Evolutionary conservation across 1,140 invertebrate genomes (phyloP).

Genomic region (Cylas formicarius): DNA sequence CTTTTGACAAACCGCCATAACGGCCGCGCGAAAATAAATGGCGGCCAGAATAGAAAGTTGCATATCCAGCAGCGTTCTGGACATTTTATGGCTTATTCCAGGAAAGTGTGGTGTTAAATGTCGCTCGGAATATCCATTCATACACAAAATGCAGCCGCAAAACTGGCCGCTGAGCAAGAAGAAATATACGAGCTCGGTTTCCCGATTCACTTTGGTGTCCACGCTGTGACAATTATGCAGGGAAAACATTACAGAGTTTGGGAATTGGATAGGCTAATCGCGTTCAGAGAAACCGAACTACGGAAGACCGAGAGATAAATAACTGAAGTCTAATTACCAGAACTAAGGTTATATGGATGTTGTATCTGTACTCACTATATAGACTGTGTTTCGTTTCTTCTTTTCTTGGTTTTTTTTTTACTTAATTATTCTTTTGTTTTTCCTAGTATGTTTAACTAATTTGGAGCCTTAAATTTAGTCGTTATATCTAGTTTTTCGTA

Average conservation of each 20-base stretch:
- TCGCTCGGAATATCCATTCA: slow-evolving; percentile 32
- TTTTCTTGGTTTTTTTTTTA: no score
- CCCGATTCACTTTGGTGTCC: slow-evolving; percentile 20
- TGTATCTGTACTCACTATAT: no score
- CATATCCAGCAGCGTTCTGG: slow-evolving; percentile 8
- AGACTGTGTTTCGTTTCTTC: no score
- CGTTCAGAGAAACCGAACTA: no score
- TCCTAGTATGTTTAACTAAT: no score
- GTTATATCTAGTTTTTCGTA: no score
- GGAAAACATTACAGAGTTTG: slow-evolving; percentile 1
- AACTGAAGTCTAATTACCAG: no score
- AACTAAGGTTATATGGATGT: no score
- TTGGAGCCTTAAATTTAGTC: no score
- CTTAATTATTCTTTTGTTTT: no score
- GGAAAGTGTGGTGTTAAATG: slow-evolving; percentile 28
- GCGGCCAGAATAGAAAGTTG: slow-evolving; percentile 1
- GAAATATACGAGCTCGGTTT: slow-evolving; percentile 21
- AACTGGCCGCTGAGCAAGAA: slow-evolving; percentile 14
- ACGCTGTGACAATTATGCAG: slow-evolving; percentile 1
- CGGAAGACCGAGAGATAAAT: no score
- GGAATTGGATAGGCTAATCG: no score
- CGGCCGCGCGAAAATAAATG: slow-evolving; percentile 4
- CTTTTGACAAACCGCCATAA: slow-evolving; percentile 1
- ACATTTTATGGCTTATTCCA: slow-evolving; percentile 30
- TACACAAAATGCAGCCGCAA: slow-evolving; percentile 24